phyloP scores from a whole-genome alignment of 1,140 invertebrate genomes.

The Heliconius congener region DNA sequence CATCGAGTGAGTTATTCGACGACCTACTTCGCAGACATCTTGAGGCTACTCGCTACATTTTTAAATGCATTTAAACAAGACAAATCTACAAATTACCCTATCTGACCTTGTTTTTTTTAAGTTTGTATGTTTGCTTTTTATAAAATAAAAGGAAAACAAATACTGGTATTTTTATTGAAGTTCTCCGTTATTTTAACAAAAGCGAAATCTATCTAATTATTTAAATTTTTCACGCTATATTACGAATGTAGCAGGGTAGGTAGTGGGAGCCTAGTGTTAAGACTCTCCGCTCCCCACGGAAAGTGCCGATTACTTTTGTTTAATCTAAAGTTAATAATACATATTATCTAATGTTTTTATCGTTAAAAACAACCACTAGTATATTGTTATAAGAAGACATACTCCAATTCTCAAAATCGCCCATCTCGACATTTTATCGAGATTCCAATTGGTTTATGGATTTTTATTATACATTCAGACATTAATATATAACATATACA shows the following conservation, averaged over 20 bases:
- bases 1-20: slow-evolving; percentile 20
- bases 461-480: not conserved
- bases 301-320: no score
- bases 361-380: no score
- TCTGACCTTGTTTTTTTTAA: slow-evolving; percentile 1
- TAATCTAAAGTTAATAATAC: no score
- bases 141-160: slow-evolving; percentile 12
- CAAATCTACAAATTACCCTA: not conserved
- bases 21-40: slow-evolving; percentile 7
- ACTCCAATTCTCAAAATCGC: no score
- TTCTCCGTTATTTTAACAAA: not conserved
- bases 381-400: no score
- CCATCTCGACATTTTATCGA: no score
- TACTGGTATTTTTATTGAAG: not conserved
- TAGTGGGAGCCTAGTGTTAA: no score
- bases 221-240: no score
- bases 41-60: slow-evolving; percentile 23
- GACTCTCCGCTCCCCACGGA: no score
- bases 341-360: no score
- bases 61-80: slow-evolving; percentile 24
- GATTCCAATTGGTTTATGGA: not conserved
- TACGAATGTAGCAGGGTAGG: no score
- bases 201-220: not conserved
- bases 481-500: no score
- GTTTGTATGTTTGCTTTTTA: slow-evolving; percentile 21